Base-by-base conservation (phyloP, 2,888 invertebrate species). In the Aquatica leii region DNA sequence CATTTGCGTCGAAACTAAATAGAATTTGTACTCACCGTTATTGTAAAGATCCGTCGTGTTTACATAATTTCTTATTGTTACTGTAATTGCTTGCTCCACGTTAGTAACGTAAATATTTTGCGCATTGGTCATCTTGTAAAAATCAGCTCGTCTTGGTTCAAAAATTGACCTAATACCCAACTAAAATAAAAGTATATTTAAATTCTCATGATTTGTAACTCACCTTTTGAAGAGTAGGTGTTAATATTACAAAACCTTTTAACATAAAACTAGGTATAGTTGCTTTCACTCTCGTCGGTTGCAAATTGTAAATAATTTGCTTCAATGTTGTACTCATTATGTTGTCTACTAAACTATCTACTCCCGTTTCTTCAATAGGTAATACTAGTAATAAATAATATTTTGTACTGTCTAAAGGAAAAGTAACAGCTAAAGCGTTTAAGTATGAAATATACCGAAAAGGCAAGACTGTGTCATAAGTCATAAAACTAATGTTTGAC, bases 41-140 rank as follows among this genome's bases (percentile, higher is more conserved):
- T 81, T 69, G 18, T 62, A 58, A 21, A 71, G 70, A 35, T 73
- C 84, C 70, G 84, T 85, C 1, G 84, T 82, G 74, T 88, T 86
- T 71, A 86, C 85, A 78, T 91, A 92, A 79, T 93, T 93, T 74
- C 90, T 87, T 72, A 94, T 92, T 74, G 90, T 90, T 12, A 94
- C 91, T 55, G 92, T 92, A 65, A 94, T 91, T 14, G 90, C 89
- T 81, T 94, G 94, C 80, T 94, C 93, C 72, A 94, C 89, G 79
- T 93, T 93, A 59, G 91, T 88, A 34, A 92, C 93, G 76, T 92
- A 94, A 61, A 93, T 87, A 37, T 90, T 88, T n/a, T 85, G 81
- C 75, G 92, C 90, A 15, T 85, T 84, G 24, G 93, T 93, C 93
- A 94, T 92, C 60, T 88, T 88, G 14, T 88, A 86, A 76, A 94